These are phyloP conservation scores for Danio tinwini DNA, from an alignment of 2,797 vertebrate genomes.

Conservation along the genomic window DNA sequence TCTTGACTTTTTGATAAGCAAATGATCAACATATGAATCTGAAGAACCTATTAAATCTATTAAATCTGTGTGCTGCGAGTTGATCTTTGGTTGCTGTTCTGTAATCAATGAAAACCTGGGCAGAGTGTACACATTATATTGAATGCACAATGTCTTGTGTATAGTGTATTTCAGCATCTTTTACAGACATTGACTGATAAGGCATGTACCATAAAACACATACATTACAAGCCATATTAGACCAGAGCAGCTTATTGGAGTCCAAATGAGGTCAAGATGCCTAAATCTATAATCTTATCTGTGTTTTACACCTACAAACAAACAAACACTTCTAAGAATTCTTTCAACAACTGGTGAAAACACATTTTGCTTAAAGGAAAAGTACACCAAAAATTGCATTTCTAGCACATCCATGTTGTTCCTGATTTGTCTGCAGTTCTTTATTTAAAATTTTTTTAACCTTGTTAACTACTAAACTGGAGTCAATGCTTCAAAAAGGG, in stretches of 20 bases:
- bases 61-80: not conserved
- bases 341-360: not conserved
- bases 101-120: not conserved
- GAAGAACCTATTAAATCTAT: no score
- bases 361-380: not conserved
- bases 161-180: not conserved
- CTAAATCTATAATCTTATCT: conserved; percentile 7
- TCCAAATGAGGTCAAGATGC: not conserved
- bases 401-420: not conserved
- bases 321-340: not conserved
- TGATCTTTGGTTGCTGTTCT: conserved; percentile 7
- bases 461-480: not conserved
- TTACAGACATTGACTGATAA: not conserved
- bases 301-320: not conserved
- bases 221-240: conserved; percentile 7
- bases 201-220: not conserved
- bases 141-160: not conserved
- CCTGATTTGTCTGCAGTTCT: not conserved
- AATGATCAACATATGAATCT: not conserved
- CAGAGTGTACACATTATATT: not conserved
- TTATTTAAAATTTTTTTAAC: not conserved
- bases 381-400: not conserved
- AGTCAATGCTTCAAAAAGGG: not conserved
- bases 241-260: conserved; percentile 13
- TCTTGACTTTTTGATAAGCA: not conserved